Base-by-base conservation (phyloP, 2,888 invertebrate species). In the Pimpla rufipes region DNA sequence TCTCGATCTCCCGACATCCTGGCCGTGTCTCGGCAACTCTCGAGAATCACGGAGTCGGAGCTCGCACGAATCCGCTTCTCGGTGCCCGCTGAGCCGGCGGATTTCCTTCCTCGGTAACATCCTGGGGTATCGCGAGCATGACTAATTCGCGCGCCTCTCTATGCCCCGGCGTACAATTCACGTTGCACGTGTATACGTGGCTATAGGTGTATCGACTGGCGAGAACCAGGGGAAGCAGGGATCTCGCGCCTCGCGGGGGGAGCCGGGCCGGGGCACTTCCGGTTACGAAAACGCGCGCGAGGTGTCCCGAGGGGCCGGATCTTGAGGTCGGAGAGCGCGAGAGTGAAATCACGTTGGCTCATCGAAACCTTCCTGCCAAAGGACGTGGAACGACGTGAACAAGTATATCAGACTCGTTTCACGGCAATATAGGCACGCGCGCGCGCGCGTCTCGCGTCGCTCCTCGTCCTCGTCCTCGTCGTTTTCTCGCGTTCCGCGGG, bases 1-100 rank as follows among this genome's bases (percentile, higher is more conserved):
- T 21, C 66, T 66, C 29, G 42, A 79, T 82, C 74, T 23, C 16
- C 35, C 11, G 45, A 79, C 75, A 76, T 83, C 79, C 83, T 66
- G 70, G 6, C 37, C 42, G 47, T 42, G n/a, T 16, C 23, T 64
- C 50, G 40, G n/a, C n/a, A 75, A 68, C 52, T 59, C 18, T 50
- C 74, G 74, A 70, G n/a, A 71, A 79, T 79, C 70, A 52, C 35
- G 35, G 13, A 37, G 42, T 5, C 47, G 47, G 55, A 18, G 18
- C 62, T 23, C 52, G 23, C 52, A 64, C 68, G 74, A 64, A 64
- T 74, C 68, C 70, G 16, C 64, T 67, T 79, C 68, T 35, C 40
- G 74, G 59, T 16, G 35, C 67, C 62, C 40, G 68, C 74, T 37
- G 74, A 13, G 62, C 45, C 23, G 21, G 0, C 45, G n/a, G 40